Percentiles rank a stretch among this genome's conserved stretches.
Evolutionary conservation across 2,888 invertebrate species (phyloP).

Genomic region (Eretmocerus hayati): DNA sequence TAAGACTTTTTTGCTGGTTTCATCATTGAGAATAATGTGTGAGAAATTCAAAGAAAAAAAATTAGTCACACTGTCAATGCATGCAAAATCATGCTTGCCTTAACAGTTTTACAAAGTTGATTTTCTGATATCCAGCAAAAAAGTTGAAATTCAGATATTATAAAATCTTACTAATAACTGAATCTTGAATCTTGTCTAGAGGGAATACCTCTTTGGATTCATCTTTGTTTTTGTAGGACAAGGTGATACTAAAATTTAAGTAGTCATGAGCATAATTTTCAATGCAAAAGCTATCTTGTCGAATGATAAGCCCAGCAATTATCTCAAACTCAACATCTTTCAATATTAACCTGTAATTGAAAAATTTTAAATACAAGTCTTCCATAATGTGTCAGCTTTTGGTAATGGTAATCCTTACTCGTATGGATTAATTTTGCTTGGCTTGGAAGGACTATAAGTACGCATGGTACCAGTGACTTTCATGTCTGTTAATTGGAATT

Average conservation of each 20-base stretch:
- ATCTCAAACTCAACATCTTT: constrained; percentile 20
- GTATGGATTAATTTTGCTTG: constrained; percentile 15
- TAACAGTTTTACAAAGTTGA: no score
- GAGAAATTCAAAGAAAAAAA: not conserved
- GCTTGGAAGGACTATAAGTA: constrained; percentile 17
- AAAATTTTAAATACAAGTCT: constrained; percentile 10
- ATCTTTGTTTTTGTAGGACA: constrained; percentile 16
- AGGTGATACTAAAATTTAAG: constrained; percentile 15
- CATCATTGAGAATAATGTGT: not conserved
- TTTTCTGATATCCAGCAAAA: constrained; percentile 10
- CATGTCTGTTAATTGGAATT: constrained; percentile 20
- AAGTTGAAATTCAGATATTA: constrained; percentile 5
- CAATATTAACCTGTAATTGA: constrained; percentile 18
- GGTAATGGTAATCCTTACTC: constrained; percentile 13
- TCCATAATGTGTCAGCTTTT: not conserved
- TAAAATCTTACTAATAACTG: constrained; percentile 15
- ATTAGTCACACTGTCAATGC: no score
- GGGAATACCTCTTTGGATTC: constrained; percentile 17
- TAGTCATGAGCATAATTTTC: constrained; percentile 17
- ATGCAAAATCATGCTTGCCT: no score
- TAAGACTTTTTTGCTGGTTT: constrained; percentile 8
- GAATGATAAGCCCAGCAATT: constrained; percentile 18
- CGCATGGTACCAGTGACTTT: constrained; percentile 20
- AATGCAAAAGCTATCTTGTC: constrained; percentile 18
- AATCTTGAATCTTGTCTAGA: constrained; percentile 16